Conservation (phyloP, 2,113 vertebrate species). For the Oreochromis aureus region DNA sequence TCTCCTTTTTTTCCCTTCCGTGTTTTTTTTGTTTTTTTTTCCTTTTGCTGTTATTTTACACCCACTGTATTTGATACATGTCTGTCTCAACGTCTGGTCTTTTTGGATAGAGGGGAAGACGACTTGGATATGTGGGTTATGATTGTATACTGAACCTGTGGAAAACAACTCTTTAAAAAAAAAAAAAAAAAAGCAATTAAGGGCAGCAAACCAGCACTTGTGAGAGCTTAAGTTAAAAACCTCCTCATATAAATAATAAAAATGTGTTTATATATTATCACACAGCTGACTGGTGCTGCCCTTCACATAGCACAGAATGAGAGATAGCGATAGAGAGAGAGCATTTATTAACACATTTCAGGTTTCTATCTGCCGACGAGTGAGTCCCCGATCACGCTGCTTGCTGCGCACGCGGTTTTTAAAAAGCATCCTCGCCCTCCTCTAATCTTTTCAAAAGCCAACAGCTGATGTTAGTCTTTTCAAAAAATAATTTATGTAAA, state of each 20-base stretch:
- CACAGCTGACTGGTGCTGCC: slow-evolving; percentile 65
- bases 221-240: slow-evolving; percentile 77
- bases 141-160: slow-evolving; percentile 65
- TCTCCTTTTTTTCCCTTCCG: not conserved
- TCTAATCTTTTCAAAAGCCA: slow-evolving; percentile 62
- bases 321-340: not conserved
- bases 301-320: slow-evolving; percentile 62
- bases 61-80: slow-evolving; percentile 59
- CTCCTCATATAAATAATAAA: slow-evolving; percentile 82
- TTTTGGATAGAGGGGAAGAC: slow-evolving; percentile 68
- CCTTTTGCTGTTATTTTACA: slow-evolving; percentile 53
- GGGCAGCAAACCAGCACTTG: slow-evolving; percentile 67
- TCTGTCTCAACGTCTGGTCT: slow-evolving; percentile 40
- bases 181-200: slow-evolving; percentile 11
- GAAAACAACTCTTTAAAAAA: slow-evolving; percentile 47
- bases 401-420: slow-evolving; percentile 50
- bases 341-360: slow-evolving; percentile 51
- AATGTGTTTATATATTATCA: slow-evolving; percentile 78
- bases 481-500: slow-evolving; percentile 81
- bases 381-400: slow-evolving; percentile 52
- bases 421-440: slow-evolving; percentile 65
- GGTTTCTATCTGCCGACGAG: slow-evolving; percentile 38
- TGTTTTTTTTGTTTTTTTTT: not conserved
- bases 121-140: slow-evolving; percentile 67
- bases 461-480: slow-evolving; percentile 73